Conservation (phyloP, 1,140 invertebrate genomes). For the Amphibalanus amphitrite region DNA sequence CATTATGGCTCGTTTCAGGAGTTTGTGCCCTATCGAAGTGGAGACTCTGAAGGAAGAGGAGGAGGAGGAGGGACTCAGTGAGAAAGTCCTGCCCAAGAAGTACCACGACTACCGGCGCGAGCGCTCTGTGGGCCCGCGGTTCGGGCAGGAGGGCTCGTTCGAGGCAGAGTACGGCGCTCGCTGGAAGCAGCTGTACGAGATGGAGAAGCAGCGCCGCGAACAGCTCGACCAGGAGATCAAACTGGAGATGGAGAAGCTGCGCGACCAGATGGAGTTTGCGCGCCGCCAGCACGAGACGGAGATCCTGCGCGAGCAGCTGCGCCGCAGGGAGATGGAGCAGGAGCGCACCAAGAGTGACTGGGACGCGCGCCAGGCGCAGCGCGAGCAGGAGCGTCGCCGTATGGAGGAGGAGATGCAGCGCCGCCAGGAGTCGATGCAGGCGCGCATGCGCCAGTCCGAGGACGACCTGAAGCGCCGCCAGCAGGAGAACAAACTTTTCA, state of each 20-base stretch:
- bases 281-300: slow-evolving; percentile 81
- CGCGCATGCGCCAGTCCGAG: too few species aligned
- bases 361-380: too few species aligned
- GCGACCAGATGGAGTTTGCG: too few species aligned
- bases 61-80: slow-evolving; percentile 82
- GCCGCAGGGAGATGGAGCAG: slow-evolving; percentile 70
- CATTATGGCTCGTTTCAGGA: too few species aligned
- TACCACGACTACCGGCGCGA: slow-evolving; percentile 62
- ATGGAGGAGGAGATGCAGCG: too few species aligned
- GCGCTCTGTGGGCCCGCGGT: slow-evolving; percentile 68
- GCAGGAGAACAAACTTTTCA: slow-evolving; percentile 59
- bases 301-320: slow-evolving; percentile 63
- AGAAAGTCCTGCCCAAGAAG: slow-evolving; percentile 72
- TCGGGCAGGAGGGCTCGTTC: slow-evolving; percentile 73
- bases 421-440: too few species aligned
- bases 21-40: slow-evolving; percentile 66
- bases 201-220: too few species aligned
- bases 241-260: too few species aligned
- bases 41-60: slow-evolving; percentile 77
- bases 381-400: too few species aligned
- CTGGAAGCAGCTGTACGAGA: slow-evolving; percentile 88
- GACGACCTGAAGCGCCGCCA: too few species aligned
- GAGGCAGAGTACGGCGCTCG: slow-evolving; percentile 89
- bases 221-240: slow-evolving; percentile 90
- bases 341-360: too few species aligned